Evolutionary conservation across 2,888 invertebrate genomes (phyloP).

Genomic region (Steromphala cineraria): DNA sequence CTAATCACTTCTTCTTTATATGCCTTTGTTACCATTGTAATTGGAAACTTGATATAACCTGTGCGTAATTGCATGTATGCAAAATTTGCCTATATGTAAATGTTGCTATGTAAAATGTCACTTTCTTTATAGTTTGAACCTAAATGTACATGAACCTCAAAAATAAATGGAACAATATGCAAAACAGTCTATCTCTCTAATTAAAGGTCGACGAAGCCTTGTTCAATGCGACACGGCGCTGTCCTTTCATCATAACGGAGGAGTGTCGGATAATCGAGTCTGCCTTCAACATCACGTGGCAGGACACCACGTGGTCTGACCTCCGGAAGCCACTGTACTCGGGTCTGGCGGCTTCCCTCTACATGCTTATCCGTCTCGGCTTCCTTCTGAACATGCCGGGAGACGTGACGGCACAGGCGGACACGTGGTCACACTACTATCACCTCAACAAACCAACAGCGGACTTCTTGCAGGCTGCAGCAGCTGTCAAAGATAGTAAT

Average conservation of each 20-base stretch:
- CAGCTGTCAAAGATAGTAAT: not conserved
- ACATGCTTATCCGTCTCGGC: not conserved
- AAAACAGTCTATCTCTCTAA: too few relatives aligned
- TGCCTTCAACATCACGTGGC: constrained; percentile 27
- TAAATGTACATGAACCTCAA: too few relatives aligned
- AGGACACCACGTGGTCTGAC: constrained; percentile 26
- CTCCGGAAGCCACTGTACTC: constrained; percentile 35
- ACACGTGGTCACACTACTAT: constrained; percentile 19
- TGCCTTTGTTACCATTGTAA: too few relatives aligned
- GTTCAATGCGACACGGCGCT: constrained; percentile 17
- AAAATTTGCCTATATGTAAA: too few relatives aligned
- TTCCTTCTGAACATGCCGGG: constrained; percentile 13
- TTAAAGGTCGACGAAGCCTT: constrained; percentile 23
- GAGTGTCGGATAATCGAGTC: constrained; percentile 10
- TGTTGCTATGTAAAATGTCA: too few relatives aligned
- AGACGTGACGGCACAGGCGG: constrained; percentile 19
- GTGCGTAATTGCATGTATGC: too few relatives aligned
- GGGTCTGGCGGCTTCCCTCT: constrained; percentile 30
- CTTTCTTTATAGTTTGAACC: too few relatives aligned
- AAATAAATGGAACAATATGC: too few relatives aligned
- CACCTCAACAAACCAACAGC: constrained; percentile 4
- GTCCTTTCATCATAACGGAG: not conserved
- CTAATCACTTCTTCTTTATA: too few relatives aligned
- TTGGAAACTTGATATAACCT: too few relatives aligned
- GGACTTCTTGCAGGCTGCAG: constrained; percentile 14